phyloP scores from a whole-genome alignment of 1,140 invertebrate genomes.

The Heliconius himera region DNA sequence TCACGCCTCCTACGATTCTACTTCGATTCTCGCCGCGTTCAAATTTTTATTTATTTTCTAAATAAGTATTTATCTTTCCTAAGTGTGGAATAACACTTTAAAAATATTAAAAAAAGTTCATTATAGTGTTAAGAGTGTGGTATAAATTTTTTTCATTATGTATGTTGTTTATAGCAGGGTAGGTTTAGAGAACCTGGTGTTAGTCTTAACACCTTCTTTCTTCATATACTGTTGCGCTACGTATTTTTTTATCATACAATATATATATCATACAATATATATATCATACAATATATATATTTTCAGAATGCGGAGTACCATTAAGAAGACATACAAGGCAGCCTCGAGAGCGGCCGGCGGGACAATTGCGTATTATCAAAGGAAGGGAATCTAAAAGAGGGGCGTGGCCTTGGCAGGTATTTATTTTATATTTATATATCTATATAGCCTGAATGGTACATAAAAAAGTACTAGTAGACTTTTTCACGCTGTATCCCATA shows the following conservation, averaged over 20 bases:
- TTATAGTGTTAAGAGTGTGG: no score
- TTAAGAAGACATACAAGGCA: slow-evolving; percentile 82
- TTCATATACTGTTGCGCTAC: neutral
- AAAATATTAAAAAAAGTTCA: no score
- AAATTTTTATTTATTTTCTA: no score
- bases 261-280: neutral
- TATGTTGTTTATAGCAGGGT: no score
- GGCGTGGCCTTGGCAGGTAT: slow-evolving; percentile 93
- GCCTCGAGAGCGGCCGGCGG: slow-evolving; percentile 72
- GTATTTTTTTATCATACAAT: neutral
- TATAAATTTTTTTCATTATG: no score
- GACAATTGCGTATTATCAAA: slow-evolving; percentile 88
- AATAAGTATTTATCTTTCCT: no score
- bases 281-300: neutral
- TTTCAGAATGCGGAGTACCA: slow-evolving; percentile 82
- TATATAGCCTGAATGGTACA: neutral
- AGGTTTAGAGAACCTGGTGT: no score
- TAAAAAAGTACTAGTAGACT: no score
- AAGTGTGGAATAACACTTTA: no score
- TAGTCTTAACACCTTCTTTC: neutral
- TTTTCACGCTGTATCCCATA: neutral
- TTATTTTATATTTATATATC: neutral
- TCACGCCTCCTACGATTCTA: no score
- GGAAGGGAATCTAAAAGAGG: slow-evolving; percentile 89
- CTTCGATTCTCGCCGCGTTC: no score